Conservation (phyloP, 2,797 vertebrate species). For the Artibeus lituratus region DNA sequence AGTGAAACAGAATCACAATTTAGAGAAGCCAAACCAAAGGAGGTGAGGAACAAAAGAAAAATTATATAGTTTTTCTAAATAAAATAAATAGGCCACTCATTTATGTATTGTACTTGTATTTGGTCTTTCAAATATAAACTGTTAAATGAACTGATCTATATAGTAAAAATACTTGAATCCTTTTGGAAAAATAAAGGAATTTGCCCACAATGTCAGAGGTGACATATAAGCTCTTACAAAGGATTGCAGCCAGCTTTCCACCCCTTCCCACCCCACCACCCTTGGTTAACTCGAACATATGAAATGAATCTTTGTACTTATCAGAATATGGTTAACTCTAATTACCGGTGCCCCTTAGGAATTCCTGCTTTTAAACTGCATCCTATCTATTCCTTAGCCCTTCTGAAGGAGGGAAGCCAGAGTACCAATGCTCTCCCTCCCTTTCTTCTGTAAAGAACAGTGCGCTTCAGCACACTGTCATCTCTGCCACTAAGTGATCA, state of each 20-base stretch:
- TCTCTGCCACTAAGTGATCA: slow-evolving; percentile 47
- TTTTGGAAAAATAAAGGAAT: slow-evolving; percentile 26
- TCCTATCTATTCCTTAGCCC: slow-evolving; percentile 61
- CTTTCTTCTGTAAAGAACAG: slow-evolving; percentile 47
- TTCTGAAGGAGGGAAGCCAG: neutral
- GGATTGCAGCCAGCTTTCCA: neutral
- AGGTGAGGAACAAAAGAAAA: slow-evolving; percentile 29
- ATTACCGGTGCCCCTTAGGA: slow-evolving; percentile 53
- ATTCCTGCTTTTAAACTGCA: slow-evolving; percentile 57
- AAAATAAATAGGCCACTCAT: neutral
- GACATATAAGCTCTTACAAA: neutral
- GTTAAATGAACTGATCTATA: slow-evolving; percentile 30
- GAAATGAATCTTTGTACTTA: slow-evolving; percentile 45
- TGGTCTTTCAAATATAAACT: slow-evolving; percentile 30
- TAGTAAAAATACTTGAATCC: neutral
- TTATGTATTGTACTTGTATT: neutral
- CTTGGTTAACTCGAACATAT: slow-evolving; percentile 33
- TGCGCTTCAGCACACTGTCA: neutral
- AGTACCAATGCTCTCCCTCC: neutral
- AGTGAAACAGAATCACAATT: slow-evolving; percentile 28
- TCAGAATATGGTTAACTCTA: slow-evolving; percentile 17
- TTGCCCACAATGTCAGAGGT: neutral
- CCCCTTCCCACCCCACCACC: neutral
- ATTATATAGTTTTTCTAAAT: slow-evolving; percentile 22
- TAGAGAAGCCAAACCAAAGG: slow-evolving; percentile 5